Evolutionary conservation across 2,888 invertebrate genomes (phyloP), one percentile per base, ranked within the genome.

Genomic region (Zygaena filipendulae): DNA sequence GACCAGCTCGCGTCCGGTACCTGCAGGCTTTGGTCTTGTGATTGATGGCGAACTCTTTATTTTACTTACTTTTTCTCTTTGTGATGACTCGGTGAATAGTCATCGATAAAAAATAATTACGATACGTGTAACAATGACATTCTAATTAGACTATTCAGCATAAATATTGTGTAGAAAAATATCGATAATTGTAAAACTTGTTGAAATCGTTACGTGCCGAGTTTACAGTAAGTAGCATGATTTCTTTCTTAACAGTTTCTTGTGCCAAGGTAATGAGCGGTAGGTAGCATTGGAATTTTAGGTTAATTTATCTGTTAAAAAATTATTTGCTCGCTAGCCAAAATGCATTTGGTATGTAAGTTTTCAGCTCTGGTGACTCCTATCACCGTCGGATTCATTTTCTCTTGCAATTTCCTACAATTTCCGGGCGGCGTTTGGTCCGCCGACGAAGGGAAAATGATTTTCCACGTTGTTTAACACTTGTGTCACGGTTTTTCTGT

Each of bases 401-500:
- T 74, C 75, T 75, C 69, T 63, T 67, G 74, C 72, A 79, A 79
- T 79, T 77, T 79, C 79, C 79, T 77, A 74, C 72, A 77, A 79
- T 77, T 75, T 79, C 79, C 79, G 79, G 77, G 37, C 60, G 63
- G 44, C 69, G 60, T 66, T 68, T 63, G 56, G 63, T 63, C 59
- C 54, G 58, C 62, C 61, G 63, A 61, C 66, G 61, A 58, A 55
- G 59, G 56, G 57, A 63, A 69, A 71, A 67, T 72, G 55, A 67
- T 71, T 72, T 70, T 63, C 57, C 58, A 16, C 50, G 47, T 50
- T n/a, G 46, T 40, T 52, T 49, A 47, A 50, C 47, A 42, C 43
- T 39, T 42, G 33, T 41, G 43, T 39, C 45, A 35, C 40, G 40
- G 35, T 32, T 34, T 31, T 37, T 37, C 35, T 32, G 27, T 39